Evolutionary conservation across 2,888 invertebrate genomes (phyloP).

Genomic region (Chrysodeixis includens): DNA sequence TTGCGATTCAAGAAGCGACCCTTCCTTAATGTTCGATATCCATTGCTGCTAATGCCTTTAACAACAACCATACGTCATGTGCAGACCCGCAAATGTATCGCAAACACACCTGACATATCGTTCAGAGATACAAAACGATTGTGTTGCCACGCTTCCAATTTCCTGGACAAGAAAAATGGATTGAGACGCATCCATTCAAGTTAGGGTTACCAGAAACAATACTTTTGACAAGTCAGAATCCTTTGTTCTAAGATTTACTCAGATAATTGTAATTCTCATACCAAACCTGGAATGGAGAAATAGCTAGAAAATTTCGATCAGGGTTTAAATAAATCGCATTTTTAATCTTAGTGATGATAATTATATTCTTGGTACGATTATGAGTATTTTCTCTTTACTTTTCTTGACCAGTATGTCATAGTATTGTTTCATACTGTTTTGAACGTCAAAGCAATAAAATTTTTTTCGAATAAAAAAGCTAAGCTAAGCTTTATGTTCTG

Average conservation of each 20-base stretch:
- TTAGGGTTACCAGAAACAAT: slow-evolving; percentile 42
- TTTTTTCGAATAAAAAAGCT: no score
- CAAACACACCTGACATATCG: slow-evolving; percentile 27
- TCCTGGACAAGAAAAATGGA: slow-evolving; percentile 60
- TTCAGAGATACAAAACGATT: slow-evolving; percentile 39
- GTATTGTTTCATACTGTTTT: no score
- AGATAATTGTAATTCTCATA: no score
- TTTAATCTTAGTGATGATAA: no score
- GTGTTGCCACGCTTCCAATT: slow-evolving; percentile 42
- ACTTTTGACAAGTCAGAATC: not conserved
- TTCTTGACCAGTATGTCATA: no score
- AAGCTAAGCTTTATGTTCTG: no score
- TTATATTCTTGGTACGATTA: no score
- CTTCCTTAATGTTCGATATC: slow-evolving; percentile 8
- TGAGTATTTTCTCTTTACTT: no score
- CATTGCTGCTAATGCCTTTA: slow-evolving; percentile 11
- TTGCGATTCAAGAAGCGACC: slow-evolving; percentile 1
- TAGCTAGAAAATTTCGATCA: no score
- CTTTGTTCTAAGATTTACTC: not conserved
- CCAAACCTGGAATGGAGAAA: not conserved
- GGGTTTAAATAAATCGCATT: no score
- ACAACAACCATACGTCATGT: slow-evolving; percentile 15
- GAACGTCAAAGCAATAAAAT: no score
- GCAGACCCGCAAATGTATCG: slow-evolving; percentile 23
- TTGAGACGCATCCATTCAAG: slow-evolving; percentile 48